Conservation (phyloP, 2,888 invertebrate species). For the Chromoteleia sp. region DNA sequence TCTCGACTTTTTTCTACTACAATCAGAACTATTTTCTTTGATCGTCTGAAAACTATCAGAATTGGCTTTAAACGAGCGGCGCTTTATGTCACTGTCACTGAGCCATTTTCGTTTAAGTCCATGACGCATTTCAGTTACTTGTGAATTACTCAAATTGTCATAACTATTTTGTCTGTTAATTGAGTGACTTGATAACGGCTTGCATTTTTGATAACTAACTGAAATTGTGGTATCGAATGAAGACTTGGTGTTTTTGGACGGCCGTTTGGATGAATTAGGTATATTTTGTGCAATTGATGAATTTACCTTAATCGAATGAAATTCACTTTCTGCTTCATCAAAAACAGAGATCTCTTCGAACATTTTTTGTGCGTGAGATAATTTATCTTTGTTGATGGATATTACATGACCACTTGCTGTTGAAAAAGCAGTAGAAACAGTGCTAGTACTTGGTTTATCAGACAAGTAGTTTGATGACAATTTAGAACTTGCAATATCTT, state of each 20-base stretch:
- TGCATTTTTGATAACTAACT: not conserved
- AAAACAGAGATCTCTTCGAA: conserved; percentile 57
- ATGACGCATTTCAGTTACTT: not conserved
- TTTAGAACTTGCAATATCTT: too few relatives aligned
- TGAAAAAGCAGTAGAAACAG: conserved; percentile 62
- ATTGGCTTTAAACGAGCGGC: not conserved
- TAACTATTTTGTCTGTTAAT: conserved; percentile 6
- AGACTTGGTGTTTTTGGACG: not conserved
- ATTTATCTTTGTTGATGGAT: conserved; percentile 69
- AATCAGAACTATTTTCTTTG: not conserved
- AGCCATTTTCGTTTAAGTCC: conserved; percentile 50
- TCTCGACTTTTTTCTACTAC: conserved; percentile 27
- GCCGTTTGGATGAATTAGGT: not conserved
- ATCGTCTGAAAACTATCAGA: not conserved
- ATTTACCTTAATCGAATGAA: not conserved
- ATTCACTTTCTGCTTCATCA: not conserved
- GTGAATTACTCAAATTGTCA: not conserved
- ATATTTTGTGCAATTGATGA: not conserved
- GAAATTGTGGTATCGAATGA: not conserved
- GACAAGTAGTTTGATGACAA: not conserved
- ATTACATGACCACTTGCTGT: conserved; percentile 71
- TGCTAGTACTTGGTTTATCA: not conserved
- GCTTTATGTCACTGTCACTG: conserved; percentile 58
- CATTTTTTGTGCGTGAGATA: conserved; percentile 18
- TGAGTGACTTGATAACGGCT: not conserved